Conservation (phyloP, 2,888 invertebrate species). For the Tolmerus cingulatus region DNA sequence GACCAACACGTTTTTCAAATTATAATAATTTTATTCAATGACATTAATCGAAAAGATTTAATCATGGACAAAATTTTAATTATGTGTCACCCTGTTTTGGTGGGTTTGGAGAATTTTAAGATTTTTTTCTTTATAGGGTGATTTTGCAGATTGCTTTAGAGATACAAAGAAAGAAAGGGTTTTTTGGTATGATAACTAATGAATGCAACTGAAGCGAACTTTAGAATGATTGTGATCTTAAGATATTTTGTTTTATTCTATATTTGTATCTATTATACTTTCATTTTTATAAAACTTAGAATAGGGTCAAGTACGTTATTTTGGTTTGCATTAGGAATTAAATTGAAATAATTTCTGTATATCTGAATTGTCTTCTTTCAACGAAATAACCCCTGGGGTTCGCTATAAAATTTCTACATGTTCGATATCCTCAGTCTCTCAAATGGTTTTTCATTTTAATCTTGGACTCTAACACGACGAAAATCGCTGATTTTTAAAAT, state of each 20-base stretch:
- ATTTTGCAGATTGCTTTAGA: neutral
- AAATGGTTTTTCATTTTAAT: too few species aligned
- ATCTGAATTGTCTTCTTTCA: too few species aligned
- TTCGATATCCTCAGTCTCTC: too few species aligned
- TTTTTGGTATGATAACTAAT: neutral
- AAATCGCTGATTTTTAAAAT: too few species aligned
- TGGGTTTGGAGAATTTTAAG: neutral
- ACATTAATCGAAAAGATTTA: neutral
- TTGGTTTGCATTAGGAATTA: too few species aligned
- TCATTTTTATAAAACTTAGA: too few species aligned
- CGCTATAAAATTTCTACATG: too few species aligned
- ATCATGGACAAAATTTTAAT: neutral
- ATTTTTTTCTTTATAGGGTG: neutral
- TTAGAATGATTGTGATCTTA: neutral
- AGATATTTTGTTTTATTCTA: neutral
- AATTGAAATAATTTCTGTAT: too few species aligned
- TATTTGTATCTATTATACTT: too few species aligned
- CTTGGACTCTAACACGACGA: too few species aligned
- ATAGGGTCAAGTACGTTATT: too few species aligned
- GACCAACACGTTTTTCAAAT: neutral
- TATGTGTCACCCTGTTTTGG: neutral
- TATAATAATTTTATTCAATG: neutral
- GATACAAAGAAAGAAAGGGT: neutral
- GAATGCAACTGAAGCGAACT: neutral
- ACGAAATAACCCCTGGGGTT: too few species aligned